phyloP scores from a whole-genome alignment of 2,888 invertebrate species.

The Eupsilia transversa region DNA sequence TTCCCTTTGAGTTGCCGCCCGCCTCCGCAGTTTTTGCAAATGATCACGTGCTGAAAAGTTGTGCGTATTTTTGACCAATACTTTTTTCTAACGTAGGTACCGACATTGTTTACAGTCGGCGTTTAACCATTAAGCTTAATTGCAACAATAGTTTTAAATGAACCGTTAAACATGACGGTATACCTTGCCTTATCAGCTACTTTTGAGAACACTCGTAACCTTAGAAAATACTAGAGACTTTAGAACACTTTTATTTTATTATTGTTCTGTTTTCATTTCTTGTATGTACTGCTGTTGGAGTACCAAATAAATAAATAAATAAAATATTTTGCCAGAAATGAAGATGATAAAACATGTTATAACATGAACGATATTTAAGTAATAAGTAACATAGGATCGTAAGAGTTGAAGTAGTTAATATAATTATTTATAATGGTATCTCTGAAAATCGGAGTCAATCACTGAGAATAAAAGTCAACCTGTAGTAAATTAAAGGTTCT shows the following conservation, averaged over 20 bases:
- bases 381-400: not conserved
- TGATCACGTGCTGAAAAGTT: constrained; percentile 80
- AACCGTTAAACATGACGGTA: constrained; percentile 60
- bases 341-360: not conserved
- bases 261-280: too few species aligned
- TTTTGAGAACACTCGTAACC: not conserved
- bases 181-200: constrained; percentile 20
- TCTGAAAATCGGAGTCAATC: not conserved
- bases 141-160: constrained; percentile 53
- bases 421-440: not conserved
- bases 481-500: not conserved
- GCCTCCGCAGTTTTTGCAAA: constrained; percentile 80
- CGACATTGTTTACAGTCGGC: constrained; percentile 50
- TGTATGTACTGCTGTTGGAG: too few species aligned
- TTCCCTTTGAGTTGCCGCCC: constrained; percentile 81
- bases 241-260: too few species aligned
- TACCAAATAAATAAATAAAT: too few species aligned
- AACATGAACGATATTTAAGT: not conserved
- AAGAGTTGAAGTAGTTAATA: not conserved
- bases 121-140: constrained; percentile 48
- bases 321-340: not conserved
- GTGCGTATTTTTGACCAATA: constrained; percentile 55
- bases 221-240: too few species aligned
- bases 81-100: constrained; percentile 36
- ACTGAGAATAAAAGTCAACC: not conserved